phyloP scores from a whole-genome alignment of 2,113 vertebrate genomes.

The Sinocyclocheilus grahami region DNA sequence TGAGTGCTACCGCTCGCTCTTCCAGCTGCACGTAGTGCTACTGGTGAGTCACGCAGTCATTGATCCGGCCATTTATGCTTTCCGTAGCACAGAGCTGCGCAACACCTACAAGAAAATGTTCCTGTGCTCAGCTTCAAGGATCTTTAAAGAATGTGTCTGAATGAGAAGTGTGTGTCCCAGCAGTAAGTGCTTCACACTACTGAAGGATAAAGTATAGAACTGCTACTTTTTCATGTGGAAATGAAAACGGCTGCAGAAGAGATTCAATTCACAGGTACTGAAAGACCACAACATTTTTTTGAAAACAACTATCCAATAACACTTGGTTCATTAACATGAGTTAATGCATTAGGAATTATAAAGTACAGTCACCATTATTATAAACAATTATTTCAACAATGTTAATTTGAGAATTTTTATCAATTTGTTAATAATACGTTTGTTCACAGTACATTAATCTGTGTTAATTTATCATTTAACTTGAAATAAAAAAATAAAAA shows the following conservation, averaged over 20 bases:
- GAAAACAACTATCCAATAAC: background rate
- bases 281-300: background rate
- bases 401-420: background rate
- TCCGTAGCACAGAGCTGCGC: constrained; percentile 85
- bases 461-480: background rate
- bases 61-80: constrained; percentile 93
- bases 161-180: background rate
- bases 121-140: constrained; percentile 61
- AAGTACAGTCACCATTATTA: background rate
- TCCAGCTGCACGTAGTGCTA: constrained; percentile 87
- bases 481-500: too few relatives aligned
- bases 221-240: background rate
- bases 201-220: background rate
- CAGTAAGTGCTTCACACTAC: background rate
- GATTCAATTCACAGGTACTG: background rate
- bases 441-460: background rate
- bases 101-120: constrained; percentile 87
- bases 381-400: too few relatives aligned
- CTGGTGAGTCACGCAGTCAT: constrained; percentile 90
- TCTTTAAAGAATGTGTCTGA: constrained; percentile 3
- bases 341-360: background rate
- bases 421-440: background rate
- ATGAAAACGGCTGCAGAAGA: background rate
- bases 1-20: constrained; percentile 90
- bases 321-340: background rate